Conservation (phyloP, 2,113 vertebrate genomes). For the rabbit (Oryctolagus cuniculus) region DNA sequence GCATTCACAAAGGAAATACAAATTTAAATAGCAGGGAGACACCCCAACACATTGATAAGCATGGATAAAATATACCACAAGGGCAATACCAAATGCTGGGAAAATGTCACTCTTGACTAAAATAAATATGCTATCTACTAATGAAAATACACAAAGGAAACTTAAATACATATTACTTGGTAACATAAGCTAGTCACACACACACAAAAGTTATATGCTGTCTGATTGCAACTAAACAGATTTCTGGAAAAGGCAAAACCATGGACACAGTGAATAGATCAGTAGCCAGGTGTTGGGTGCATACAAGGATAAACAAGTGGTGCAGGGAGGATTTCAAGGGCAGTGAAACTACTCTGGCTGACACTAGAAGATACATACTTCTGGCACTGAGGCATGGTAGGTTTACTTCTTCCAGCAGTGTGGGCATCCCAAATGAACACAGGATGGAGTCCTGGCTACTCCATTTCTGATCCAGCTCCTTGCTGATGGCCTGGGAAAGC, state of each 20-base stretch:
- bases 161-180: neutral
- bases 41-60: neutral
- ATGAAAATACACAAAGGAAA: neutral
- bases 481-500: too few relatives aligned
- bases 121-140: neutral
- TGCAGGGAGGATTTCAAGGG: neutral
- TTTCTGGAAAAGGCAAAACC: neutral
- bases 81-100: neutral
- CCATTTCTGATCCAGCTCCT: too few relatives aligned
- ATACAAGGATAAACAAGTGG: neutral
- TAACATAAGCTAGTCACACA: neutral
- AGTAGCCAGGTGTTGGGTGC: neutral
- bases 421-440: too few relatives aligned
- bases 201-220: neutral
- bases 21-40: neutral
- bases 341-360: neutral
- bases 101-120: neutral
- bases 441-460: too few relatives aligned
- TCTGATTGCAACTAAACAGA: too few relatives aligned
- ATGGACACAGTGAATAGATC: neutral
- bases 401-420: too few relatives aligned
- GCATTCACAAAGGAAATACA: neutral
- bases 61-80: neutral
- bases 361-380: neutral
- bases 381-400: too few relatives aligned